These are phyloP conservation scores for Periophthalmus modestus DNA, from an alignment of 2,113 vertebrate species.

Conservation along the genomic window DNA sequence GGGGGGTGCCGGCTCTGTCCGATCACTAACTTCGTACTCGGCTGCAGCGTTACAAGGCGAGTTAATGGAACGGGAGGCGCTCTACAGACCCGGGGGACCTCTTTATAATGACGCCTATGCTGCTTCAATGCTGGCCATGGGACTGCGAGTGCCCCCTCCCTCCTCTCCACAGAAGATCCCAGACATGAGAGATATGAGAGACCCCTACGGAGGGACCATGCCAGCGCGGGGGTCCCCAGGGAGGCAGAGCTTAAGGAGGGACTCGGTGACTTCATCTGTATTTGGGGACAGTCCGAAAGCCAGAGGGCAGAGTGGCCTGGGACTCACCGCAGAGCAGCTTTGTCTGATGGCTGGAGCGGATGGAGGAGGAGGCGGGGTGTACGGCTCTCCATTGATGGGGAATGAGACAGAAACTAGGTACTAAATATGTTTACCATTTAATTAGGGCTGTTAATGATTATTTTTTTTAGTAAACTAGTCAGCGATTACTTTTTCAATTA, in stretches of 20 bases:
- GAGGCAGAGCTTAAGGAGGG: slow-evolving; percentile 89
- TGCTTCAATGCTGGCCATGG: slow-evolving; percentile 77
- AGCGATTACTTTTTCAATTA: no score
- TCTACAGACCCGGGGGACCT: slow-evolving; percentile 89
- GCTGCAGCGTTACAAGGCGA: slow-evolving; percentile 91
- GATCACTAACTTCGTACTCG: slow-evolving; percentile 91
- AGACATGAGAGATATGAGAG: slow-evolving; percentile 74
- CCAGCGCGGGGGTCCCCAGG: slow-evolving; percentile 90
- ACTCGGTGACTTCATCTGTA: slow-evolving; percentile 85
- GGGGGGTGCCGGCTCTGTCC: slow-evolving; percentile 81
- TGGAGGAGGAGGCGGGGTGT: slow-evolving; percentile 78
- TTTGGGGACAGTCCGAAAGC: slow-evolving; percentile 90
- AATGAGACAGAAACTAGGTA: slow-evolving; percentile 93
- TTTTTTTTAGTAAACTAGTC: no score
- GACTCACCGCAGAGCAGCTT: slow-evolving; percentile 80
- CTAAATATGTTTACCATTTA: not conserved
- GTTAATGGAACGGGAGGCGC: slow-evolving; percentile 82
- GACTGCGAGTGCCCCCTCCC: slow-evolving; percentile 84
- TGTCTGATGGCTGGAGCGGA: slow-evolving; percentile 84
- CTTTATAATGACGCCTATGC: slow-evolving; percentile 87
- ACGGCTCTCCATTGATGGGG: slow-evolving; percentile 80
- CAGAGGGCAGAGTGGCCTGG: slow-evolving; percentile 74
- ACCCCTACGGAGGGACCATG: slow-evolving; percentile 83
- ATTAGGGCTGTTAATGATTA: no score
- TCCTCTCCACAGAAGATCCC: slow-evolving; percentile 93